phyloP scores from a whole-genome alignment of 2,113 vertebrate genomes.

The Grammomys dolichurus region DNA sequence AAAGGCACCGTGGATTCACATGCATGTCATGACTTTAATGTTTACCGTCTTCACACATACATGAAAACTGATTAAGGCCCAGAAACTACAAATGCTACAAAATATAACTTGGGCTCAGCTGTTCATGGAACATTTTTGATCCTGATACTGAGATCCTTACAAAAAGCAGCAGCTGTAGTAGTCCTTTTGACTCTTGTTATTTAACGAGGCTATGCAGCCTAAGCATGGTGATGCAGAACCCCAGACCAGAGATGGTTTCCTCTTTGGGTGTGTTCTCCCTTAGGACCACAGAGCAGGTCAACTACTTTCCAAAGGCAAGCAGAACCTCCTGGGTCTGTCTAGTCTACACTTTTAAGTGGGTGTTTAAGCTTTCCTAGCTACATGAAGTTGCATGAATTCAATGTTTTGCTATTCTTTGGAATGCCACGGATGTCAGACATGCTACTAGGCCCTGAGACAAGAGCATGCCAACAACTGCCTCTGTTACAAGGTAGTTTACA shows the following conservation, averaged over 20 bases:
- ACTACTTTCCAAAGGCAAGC: slow-evolving; percentile 72
- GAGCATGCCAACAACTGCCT: slow-evolving; percentile 83
- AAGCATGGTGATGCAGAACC: slow-evolving; percentile 15
- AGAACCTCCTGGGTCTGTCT: slow-evolving; percentile 56
- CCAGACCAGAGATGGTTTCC: slow-evolving; percentile 84
- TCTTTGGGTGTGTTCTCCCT: slow-evolving; percentile 67
- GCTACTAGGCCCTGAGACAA: slow-evolving; percentile 83
- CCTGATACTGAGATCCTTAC: slow-evolving; percentile 93
- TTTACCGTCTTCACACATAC: slow-evolving; percentile 95
- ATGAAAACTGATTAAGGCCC: slow-evolving; percentile 95
- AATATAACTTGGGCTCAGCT: slow-evolving; percentile 97
- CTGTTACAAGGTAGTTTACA: slow-evolving; percentile 84
- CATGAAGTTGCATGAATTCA: slow-evolving; percentile 81
- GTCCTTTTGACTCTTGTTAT: slow-evolving; percentile 92
- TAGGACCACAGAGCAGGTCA: slow-evolving; percentile 58
- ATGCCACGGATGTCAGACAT: slow-evolving; percentile 83
- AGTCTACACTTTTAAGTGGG: slow-evolving; percentile 32
- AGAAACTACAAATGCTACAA: slow-evolving; percentile 97
- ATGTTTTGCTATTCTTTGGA: slow-evolving; percentile 86
- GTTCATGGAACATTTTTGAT: slow-evolving; percentile 99
- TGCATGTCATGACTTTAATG: slow-evolving; percentile 94
- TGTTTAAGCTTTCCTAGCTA: slow-evolving; percentile 82
- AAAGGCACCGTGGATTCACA: slow-evolving; percentile 77
- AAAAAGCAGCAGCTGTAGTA: slow-evolving; percentile 95
- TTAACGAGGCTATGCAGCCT: slow-evolving; percentile 87